Base-by-base conservation (phyloP, 2,888 invertebrate species). In the Caenorhabditis panamensis region DNA sequence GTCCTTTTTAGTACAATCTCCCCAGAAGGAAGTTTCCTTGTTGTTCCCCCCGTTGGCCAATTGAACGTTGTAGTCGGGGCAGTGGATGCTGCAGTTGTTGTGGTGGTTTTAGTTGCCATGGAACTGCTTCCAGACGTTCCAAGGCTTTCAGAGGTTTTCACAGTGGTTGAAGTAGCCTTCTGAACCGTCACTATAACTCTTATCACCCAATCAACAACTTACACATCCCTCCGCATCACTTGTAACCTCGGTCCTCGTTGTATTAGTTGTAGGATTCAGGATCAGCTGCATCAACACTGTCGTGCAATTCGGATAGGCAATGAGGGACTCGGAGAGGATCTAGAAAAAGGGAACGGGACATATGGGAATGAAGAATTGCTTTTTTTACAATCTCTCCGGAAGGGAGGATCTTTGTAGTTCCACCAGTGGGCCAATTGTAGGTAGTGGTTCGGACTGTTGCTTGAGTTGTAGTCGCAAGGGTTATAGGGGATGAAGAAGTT, bases 301-400 rank as follows among this genome's bases (percentile, higher is more conserved):
- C 0, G 75, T 75, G 20, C 75, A 75, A 18, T 75, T 72, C 31
- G n/a, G 22, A 16, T 63, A 72, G 24, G 72, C n/a, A 5, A 9
- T n/a, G 6, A 58, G n/a, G n/a, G 6, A n/a, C 31, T 58, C 28
- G n/a, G 28, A 26, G 18, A 59, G 18, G n/a, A 56, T n/a, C 56
- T 56, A n/a, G 28, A 56, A 51, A 6, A 9, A 6, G 13, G 13
- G 20, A 18, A 20, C 13, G n/a, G n/a, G n/a, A n/a, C n/a, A n/a
- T 8, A 51, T 16, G 11, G 13, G 20, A 11, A 18, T 16, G 16
- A 16, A 5, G 13, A 41, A 16, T 13, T 16, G 41, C 41, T 28
- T 16, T 28, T 9, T 36, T 36, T 36, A 36, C 37, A 58, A 58
- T 58, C 24, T 36, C 58, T 18, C 58, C 37, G 9, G 24, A 26